Conservation (phyloP, 2,888 invertebrate genomes). For the Saturnia japonica region DNA sequence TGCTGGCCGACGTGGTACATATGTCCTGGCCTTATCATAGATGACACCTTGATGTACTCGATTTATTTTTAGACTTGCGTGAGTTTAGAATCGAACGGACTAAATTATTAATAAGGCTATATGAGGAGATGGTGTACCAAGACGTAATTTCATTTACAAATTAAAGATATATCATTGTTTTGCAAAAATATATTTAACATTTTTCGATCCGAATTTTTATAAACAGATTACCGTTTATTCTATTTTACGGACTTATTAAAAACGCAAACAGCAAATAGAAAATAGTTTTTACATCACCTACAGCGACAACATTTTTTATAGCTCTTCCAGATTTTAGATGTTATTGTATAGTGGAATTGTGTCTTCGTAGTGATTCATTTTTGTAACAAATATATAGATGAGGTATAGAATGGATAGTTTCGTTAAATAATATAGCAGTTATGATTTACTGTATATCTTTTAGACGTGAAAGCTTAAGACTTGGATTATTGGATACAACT, state of each 20-base stretch:
- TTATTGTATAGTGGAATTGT: background rate
- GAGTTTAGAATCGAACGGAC: background rate
- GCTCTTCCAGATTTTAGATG: background rate
- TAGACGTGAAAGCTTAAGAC: no score
- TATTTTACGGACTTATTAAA: background rate
- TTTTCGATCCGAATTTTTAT: no score
- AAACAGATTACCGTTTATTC: background rate
- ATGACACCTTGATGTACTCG: background rate
- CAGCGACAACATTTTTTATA: background rate
- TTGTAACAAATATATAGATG: background rate
- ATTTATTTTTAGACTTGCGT: background rate
- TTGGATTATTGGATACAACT: no score
- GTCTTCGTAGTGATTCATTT: background rate
- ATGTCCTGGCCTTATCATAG: background rate
- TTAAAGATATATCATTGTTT: background rate
- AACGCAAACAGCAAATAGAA: background rate
- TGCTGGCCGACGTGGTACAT: background rate
- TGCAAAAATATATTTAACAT: background rate
- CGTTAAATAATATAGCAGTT: no score
- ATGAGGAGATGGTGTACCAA: background rate
- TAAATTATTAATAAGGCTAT: background rate
- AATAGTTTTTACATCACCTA: background rate
- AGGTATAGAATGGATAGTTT: background rate
- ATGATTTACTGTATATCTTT: no score
- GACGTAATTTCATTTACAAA: no score